phyloP scores from a whole-genome alignment of 2,888 invertebrate species.

The Cepaea hortensis region DNA sequence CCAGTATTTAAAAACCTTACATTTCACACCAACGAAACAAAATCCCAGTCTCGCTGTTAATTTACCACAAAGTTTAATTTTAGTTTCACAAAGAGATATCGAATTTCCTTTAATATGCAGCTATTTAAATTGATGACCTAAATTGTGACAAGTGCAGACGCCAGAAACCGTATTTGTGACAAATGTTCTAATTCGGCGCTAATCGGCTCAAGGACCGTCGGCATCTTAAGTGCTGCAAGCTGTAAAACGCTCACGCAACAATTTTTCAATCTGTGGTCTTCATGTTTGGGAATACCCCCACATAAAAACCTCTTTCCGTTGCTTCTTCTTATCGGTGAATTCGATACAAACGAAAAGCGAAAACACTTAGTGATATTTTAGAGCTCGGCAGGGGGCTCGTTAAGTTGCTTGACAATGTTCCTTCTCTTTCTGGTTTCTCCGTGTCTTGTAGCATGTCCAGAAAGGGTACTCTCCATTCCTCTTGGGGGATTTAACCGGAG shows the following conservation, averaged over 20 bases:
- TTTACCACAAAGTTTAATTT: too few species aligned
- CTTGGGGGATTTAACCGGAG: too few species aligned
- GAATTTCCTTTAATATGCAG: neutral
- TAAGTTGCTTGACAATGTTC: conserved; percentile 8
- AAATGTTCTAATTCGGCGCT: conserved; percentile 16
- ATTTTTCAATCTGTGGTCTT: conserved; percentile 25
- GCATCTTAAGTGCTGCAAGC: neutral
- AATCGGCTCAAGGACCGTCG: conserved; percentile 12
- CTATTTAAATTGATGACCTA: conserved; percentile 28
- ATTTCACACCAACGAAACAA: too few species aligned
- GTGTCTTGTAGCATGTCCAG: too few species aligned
- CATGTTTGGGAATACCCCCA: neutral
- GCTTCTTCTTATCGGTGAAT: conserved; percentile 10
- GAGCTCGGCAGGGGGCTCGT: neutral
- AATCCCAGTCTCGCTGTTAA: too few species aligned
- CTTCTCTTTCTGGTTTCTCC: too few species aligned
- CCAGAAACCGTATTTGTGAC: neutral
- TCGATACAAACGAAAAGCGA: conserved; percentile 1
- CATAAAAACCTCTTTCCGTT: conserved; percentile 33
- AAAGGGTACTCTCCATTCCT: too few species aligned
- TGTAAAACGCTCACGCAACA: neutral
- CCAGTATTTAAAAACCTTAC: too few species aligned
- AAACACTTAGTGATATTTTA: conserved; percentile 16
- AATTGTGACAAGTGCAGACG: conserved; percentile 24
- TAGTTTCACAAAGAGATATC: too few species aligned